Evolutionary conservation across 2,113 vertebrate species (phyloP).

Genomic region (Gopherus flavomarginatus): DNA sequence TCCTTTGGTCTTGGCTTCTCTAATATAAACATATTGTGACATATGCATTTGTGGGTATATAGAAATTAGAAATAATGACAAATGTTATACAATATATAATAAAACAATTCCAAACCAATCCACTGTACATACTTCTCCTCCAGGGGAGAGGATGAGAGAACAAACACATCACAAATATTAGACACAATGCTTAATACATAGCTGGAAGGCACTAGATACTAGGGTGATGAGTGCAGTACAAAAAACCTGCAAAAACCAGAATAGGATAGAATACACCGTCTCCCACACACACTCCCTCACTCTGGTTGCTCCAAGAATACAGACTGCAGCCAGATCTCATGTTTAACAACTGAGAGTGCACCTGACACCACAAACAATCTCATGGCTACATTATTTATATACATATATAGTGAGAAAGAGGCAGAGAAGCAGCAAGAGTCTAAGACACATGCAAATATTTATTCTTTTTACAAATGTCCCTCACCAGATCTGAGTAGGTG

Average conservation of each 20-base stretch:
- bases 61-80: too few species aligned
- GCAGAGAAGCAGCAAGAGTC: not conserved
- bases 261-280: not conserved
- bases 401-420: too few species aligned
- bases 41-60: too few species aligned
- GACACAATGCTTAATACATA: not conserved
- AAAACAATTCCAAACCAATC: not conserved
- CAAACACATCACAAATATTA: not conserved
- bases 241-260: not conserved
- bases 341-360: not conserved
- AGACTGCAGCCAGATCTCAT: not conserved
- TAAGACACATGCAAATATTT: not conserved
- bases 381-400: too few species aligned
- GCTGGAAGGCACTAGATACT: not conserved
- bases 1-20: too few species aligned
- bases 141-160: not conserved
- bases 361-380: not conserved
- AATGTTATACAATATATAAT: not conserved
- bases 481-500: not conserved
- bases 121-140: not conserved
- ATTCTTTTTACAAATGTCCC: not conserved
- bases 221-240: not conserved
- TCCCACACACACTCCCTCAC: not conserved
- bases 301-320: not conserved
- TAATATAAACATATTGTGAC: too few species aligned